Evolutionary conservation across 2,113 vertebrate species (phyloP).

Genomic region (Heterocephalus glaber): DNA sequence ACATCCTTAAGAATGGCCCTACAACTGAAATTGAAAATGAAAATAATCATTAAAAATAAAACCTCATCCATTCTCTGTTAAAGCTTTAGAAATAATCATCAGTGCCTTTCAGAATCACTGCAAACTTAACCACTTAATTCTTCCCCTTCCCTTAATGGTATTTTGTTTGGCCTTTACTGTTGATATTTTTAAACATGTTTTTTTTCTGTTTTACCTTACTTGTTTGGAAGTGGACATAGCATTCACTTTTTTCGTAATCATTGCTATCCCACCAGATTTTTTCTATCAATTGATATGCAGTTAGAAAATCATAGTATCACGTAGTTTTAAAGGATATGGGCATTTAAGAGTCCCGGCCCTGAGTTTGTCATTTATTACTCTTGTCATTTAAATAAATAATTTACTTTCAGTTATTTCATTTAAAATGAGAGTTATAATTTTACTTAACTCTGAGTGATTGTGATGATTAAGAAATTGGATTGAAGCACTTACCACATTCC

Average conservation of each 20-base stretch:
- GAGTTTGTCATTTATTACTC: background rate
- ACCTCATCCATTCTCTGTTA: background rate
- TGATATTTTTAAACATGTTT: background rate
- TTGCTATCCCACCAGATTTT: background rate
- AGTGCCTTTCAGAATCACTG: background rate
- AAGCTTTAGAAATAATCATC: background rate
- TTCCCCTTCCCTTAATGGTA: background rate
- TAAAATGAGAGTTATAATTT: background rate
- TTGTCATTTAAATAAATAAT: background rate
- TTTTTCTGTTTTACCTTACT: background rate
- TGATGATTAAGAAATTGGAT: background rate
- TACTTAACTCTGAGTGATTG: background rate
- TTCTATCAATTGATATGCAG: background rate
- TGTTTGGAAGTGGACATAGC: background rate
- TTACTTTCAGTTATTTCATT: background rate
- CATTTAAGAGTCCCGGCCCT: background rate
- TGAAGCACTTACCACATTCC: background rate
- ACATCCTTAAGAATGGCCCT: background rate
- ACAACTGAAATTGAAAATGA: background rate
- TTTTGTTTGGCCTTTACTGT: background rate
- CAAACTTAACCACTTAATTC: background rate
- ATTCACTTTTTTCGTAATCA: background rate
- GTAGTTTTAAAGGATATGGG: background rate
- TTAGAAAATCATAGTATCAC: background rate
- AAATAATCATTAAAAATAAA: background rate